Evolutionary conservation across 2,113 vertebrate species (phyloP).

Genomic region (Cottus gobio): DNA sequence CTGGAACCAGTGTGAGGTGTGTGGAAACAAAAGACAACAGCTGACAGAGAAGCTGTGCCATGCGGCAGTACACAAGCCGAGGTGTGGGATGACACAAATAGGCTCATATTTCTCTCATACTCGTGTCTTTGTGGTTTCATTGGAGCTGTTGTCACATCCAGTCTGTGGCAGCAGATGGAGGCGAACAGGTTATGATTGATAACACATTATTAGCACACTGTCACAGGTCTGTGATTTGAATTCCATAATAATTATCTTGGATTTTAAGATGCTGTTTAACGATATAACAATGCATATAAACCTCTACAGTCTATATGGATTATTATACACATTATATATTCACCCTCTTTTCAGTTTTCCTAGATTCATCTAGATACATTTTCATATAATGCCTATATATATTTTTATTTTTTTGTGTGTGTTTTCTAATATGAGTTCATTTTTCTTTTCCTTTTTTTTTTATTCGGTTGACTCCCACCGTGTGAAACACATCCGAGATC

Average conservation of each 20-base stretch:
- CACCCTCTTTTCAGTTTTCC: background rate
- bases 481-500: background rate
- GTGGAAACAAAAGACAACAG: conserved; percentile 73
- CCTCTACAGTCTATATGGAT: background rate
- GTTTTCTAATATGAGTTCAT: background rate
- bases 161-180: conserved; percentile 52
- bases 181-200: conserved; percentile 56
- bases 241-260: background rate
- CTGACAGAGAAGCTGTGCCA: conserved; percentile 73
- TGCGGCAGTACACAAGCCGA: conserved; percentile 28
- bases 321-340: background rate
- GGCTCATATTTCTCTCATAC: conserved; percentile 52
- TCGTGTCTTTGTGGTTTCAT: conserved; percentile 53
- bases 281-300: background rate
- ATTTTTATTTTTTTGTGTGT: background rate
- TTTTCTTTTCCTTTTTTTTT: background rate
- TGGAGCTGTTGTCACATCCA: conserved; percentile 58
- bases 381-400: background rate
- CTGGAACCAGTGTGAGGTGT: conserved; percentile 69
- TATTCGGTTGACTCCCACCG: background rate
- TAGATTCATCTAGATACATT: background rate
- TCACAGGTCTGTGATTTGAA: conserved; percentile 26
- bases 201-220: conserved; percentile 67
- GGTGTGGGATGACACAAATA: conserved; percentile 68
- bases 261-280: conserved; percentile 21